Percentiles rank a stretch among this genome's conserved stretches.
phyloP scores from a whole-genome alignment of 2,113 vertebrate species.

The Tyto alba region DNA sequence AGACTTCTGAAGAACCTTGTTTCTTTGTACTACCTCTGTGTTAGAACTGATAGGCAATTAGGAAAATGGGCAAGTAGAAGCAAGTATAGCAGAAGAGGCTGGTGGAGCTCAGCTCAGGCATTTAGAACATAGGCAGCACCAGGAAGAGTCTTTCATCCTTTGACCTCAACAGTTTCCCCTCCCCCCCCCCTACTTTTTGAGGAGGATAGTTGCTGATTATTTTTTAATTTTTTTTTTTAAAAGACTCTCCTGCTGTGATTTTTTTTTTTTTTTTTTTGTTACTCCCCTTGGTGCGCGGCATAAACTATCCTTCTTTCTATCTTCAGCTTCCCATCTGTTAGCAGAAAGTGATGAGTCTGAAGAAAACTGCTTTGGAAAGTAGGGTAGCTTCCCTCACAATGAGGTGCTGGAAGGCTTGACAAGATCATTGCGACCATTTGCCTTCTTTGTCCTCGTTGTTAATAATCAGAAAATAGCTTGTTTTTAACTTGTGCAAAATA shows the following conservation, averaged over 20 bases:
- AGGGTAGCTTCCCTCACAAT: not conserved
- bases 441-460: not conserved
- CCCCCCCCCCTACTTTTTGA: not conserved
- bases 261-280: not conserved
- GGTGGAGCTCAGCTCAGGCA: not conserved
- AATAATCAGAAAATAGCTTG: not conserved
- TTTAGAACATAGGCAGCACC: not conserved
- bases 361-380: slow-evolving; percentile 48
- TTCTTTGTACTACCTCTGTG: not conserved
- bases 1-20: not conserved
- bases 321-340: slow-evolving; percentile 64
- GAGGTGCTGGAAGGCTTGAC: not conserved
- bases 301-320: slow-evolving; percentile 46
- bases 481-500: not conserved
- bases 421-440: not conserved
- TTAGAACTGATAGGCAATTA: not conserved
- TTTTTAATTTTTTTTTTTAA: not conserved
- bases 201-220: not conserved
- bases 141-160: not conserved
- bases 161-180: not conserved
- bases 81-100: not conserved
- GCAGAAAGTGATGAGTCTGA: slow-evolving; percentile 57
- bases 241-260: slow-evolving; percentile 12
- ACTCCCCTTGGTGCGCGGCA: not conserved
- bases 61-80: not conserved